Base-by-base conservation (phyloP, 2,113 vertebrate genomes). In the Amphiprion percula region DNA sequence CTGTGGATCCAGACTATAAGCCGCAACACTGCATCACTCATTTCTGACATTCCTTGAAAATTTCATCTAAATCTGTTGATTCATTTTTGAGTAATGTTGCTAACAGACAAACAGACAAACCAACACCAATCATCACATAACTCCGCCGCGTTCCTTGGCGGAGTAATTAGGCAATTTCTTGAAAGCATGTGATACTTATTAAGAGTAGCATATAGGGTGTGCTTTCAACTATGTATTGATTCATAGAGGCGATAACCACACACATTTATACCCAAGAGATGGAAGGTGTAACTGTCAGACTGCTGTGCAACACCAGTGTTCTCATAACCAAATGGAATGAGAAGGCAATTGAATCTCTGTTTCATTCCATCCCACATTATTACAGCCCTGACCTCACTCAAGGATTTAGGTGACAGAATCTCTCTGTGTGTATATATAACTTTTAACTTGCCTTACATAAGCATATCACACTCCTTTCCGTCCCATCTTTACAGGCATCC, bases 301-400 rank as follows among this genome's bases (percentile, higher is more conserved):
- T 41, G 46, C 37, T 15, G 4, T 1, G 63, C 53, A 23, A 26
- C 44, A 4, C 50, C 46, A 23, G 10, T 21, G 56, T 39, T 58
- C 58, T 49, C 33, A 46, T 0, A 4, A 30, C 58, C 11, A 14
- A 68, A 68, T 58, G 9, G 30, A 70, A 76, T 19, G 28, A 50
- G 49, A n/a, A 16, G 21, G 53, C 55, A 76, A 84, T 76, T 80
- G 33, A 41, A 67, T 72, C 11, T 66, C 33, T 46, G 23, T 56
- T 63, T 68, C 23, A 52, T 72, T 76, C 41, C 52, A 24, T 80
- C 41, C 50, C 19, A 56, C 19, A 52, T 3, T 41, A 66, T 54
- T 54, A 77, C 16, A 68, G 7, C 33, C 3, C 37, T 68, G 47
- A 68, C 58, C 75, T 11, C 15, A 63, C 30, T 63, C 52, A 17